Evolutionary conservation across 2,113 vertebrate species (phyloP).

Genomic region (Poeciliopsis retropinna): DNA sequence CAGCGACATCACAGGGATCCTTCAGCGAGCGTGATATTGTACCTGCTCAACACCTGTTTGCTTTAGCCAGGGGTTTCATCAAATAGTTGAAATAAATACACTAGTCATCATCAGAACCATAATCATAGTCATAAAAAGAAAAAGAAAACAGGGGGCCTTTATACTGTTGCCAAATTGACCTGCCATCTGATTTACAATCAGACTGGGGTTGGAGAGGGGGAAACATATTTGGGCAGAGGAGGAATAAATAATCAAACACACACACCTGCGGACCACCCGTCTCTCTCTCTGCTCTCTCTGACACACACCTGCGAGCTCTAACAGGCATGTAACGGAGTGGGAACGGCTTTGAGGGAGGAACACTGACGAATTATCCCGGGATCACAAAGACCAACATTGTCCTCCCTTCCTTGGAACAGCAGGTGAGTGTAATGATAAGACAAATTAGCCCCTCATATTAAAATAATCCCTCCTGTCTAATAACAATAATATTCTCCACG

Average conservation of each 20-base stretch:
- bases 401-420: slow-evolving; percentile 43
- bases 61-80: slow-evolving; percentile 74
- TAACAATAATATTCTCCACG: slow-evolving; percentile 58
- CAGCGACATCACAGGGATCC: slow-evolving; percentile 75
- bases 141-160: slow-evolving; percentile 61
- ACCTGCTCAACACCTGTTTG: slow-evolving; percentile 80
- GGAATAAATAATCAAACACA: slow-evolving; percentile 57
- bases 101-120: slow-evolving; percentile 80
- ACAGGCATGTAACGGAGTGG: slow-evolving; percentile 48
- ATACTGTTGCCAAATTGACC: slow-evolving; percentile 77
- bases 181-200: slow-evolving; percentile 76
- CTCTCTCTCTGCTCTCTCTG: slow-evolving; percentile 8
- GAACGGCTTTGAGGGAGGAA: slow-evolving; percentile 45
- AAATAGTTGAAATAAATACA: slow-evolving; percentile 79
- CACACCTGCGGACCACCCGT: slow-evolving; percentile 68
- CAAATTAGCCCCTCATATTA: slow-evolving; percentile 68
- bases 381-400: slow-evolving; percentile 79
- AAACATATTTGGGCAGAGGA: slow-evolving; percentile 39
- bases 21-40: slow-evolving; percentile 79
- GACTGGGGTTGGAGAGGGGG: slow-evolving; percentile 40
- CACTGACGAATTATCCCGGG: slow-evolving; percentile 65
- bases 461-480: slow-evolving; percentile 69
- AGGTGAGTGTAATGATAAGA: slow-evolving; percentile 69
- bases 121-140: slow-evolving; percentile 77
- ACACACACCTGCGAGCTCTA: slow-evolving; percentile 68